Conservation (phyloP, 92 coral and sea anemone genomes). For the Actinernus sp. region DNA sequence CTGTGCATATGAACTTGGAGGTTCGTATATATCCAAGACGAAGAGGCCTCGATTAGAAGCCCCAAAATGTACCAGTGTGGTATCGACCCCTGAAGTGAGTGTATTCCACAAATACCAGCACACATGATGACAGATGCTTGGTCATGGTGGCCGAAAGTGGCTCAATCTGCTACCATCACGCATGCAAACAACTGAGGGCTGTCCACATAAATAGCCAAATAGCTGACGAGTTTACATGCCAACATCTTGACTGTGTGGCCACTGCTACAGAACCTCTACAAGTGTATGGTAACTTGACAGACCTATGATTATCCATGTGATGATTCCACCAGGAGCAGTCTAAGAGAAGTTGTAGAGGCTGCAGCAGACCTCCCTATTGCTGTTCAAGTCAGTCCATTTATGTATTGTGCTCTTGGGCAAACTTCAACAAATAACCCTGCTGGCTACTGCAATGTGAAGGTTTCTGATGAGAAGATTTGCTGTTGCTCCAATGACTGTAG, state of each 20-base stretch:
- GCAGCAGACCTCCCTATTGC: slow-evolving; percentile 21
- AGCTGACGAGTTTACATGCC: slow-evolving; percentile 12
- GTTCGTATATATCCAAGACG: not conserved
- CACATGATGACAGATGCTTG: slow-evolving; percentile 26
- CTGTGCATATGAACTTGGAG: slow-evolving; percentile 18
- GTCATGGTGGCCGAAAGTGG: not conserved
- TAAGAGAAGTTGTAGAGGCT: not conserved
- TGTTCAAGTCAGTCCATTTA: slow-evolving; percentile 20
- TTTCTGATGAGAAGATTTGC: not conserved
- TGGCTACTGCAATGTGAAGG: slow-evolving; percentile 45
- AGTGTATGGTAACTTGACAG: not conserved
- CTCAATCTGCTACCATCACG: slow-evolving; percentile 11
- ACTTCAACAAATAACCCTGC: slow-evolving; percentile 12
- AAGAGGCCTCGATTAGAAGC: slow-evolving; percentile 2
- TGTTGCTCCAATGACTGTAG: slow-evolving; percentile 39
- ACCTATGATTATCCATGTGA: slow-evolving; percentile 14
- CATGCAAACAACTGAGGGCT: slow-evolving; percentile 14
- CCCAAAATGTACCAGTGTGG: slow-evolving; percentile 8
- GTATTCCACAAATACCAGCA: slow-evolving; percentile 20
- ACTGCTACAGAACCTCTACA: slow-evolving; percentile 3
- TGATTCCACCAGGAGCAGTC: too few relatives aligned
- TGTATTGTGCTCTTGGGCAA: slow-evolving; percentile 36
- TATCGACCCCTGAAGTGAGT: not conserved
- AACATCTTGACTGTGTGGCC: slow-evolving; percentile 7
- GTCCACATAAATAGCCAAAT: slow-evolving; percentile 8